Percentiles rank a stretch among this genome's conserved stretches.
Evolutionary conservation across 2,888 invertebrate genomes (phyloP).

Genomic region (Polyommatus iphigenia): DNA sequence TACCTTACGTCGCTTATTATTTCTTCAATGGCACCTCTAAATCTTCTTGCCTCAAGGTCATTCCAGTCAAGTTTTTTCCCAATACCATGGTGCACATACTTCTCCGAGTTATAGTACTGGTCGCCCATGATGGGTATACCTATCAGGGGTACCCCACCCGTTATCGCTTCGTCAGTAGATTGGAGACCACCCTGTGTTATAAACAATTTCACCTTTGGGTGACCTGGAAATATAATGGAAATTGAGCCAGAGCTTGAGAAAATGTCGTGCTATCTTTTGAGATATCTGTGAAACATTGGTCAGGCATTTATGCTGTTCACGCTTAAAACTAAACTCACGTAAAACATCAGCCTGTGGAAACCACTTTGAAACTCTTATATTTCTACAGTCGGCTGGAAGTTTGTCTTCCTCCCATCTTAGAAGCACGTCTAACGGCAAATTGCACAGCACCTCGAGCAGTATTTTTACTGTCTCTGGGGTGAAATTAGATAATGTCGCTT

Average conservation of each 20-base stretch:
- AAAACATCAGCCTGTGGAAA: slow-evolving; percentile 56
- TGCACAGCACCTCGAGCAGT: slow-evolving; percentile 52
- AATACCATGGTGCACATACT: slow-evolving; percentile 48
- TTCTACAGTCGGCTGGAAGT: slow-evolving; percentile 48
- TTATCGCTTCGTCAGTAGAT: slow-evolving; percentile 64
- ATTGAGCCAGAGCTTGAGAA: background rate
- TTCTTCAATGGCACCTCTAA: slow-evolving; percentile 46
- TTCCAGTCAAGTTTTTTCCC: slow-evolving; percentile 51
- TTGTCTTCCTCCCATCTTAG: slow-evolving; percentile 58
- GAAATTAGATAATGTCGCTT: slow-evolving; percentile 45
- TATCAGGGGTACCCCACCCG: slow-evolving; percentile 57
- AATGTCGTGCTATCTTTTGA: too few species aligned
- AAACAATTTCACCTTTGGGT: slow-evolving; percentile 63
- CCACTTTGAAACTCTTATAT: slow-evolving; percentile 59
- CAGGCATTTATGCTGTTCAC: too few species aligned
- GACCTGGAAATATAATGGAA: slow-evolving; percentile 45
- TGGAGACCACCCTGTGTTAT: slow-evolving; percentile 67
- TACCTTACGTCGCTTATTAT: slow-evolving; percentile 47
- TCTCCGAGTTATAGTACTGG: slow-evolving; percentile 58
- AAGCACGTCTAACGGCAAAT: slow-evolving; percentile 55
- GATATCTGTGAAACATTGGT: too few species aligned
- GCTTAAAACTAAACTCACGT: slow-evolving; percentile 44
- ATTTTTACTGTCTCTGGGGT: slow-evolving; percentile 42
- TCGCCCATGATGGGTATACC: slow-evolving; percentile 64
- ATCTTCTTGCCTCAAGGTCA: slow-evolving; percentile 45